Conservation (phyloP, 2,113 vertebrate genomes). For the Odocoileus virginianus region DNA sequence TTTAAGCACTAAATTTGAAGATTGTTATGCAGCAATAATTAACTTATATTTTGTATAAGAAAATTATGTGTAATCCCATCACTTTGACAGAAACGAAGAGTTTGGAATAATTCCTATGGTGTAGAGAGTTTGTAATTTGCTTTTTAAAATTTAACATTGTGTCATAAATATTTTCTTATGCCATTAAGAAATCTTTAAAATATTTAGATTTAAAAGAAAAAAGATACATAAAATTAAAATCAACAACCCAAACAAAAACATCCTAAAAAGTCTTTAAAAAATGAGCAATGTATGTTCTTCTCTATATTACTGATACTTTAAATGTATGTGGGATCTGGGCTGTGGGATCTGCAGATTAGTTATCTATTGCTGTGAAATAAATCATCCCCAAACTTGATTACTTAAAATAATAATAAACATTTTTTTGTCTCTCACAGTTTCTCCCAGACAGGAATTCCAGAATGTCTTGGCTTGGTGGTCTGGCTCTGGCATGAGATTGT, state of each 20-base stretch:
- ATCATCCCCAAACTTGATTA: background rate
- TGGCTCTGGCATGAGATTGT: background rate
- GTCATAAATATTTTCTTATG: background rate
- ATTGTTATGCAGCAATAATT: background rate
- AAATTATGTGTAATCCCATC: background rate
- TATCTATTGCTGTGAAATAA: background rate
- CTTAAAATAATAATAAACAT: background rate
- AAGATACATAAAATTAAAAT: background rate
- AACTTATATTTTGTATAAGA: background rate
- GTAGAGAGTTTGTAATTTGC: background rate
- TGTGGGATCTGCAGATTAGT: background rate
- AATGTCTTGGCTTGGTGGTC: background rate
- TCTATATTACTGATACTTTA: background rate
- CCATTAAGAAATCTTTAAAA: background rate
- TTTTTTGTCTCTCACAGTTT: background rate
- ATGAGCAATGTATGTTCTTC: background rate
- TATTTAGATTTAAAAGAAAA: constrained; percentile 29
- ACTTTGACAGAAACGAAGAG: background rate
- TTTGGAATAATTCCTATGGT: background rate
- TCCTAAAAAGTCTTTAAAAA: background rate
- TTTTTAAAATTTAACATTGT: background rate
- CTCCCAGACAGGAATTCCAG: background rate
- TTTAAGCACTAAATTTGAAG: background rate
- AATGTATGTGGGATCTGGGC: background rate
- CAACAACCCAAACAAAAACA: background rate